Percentiles rank a stretch among this genome's conserved stretches.
These are phyloP conservation scores for Chymomyza procnemis DNA, from an alignment of 2,888 invertebrate genomes.

Conservation along the genomic window DNA sequence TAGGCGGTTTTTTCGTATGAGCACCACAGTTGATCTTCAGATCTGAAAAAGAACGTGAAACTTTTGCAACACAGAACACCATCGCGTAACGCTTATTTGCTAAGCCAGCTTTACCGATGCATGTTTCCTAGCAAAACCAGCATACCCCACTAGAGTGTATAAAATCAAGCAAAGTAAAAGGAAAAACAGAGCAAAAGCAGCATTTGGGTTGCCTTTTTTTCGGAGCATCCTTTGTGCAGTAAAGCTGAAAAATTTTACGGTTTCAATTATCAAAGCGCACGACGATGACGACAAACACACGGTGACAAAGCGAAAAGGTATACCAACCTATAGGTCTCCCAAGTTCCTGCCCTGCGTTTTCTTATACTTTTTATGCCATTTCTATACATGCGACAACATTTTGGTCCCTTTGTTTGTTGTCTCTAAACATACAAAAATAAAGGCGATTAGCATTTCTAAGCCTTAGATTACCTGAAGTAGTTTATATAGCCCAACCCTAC, in stretches of 20 bases:
- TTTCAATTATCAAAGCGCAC: constrained; percentile 67
- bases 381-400: constrained; percentile 8
- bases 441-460: constrained; percentile 73
- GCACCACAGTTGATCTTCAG: no score
- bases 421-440: constrained; percentile 44
- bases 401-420: constrained; percentile 5
- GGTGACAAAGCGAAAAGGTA: constrained; percentile 71
- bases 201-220: neutral
- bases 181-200: constrained; percentile 1
- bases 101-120: no score
- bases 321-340: constrained; percentile 5
- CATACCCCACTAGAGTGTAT: constrained; percentile 15
- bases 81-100: no score
- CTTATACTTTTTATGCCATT: constrained; percentile 4
- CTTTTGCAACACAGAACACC: no score
- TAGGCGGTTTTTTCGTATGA: no score
- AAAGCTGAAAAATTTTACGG: constrained; percentile 68
- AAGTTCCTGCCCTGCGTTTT: neutral
- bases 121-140: neutral
- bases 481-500: constrained; percentile 51
- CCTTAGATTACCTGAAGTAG: constrained; percentile 74
- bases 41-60: no score
- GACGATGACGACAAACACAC: constrained; percentile 33
- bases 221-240: constrained; percentile 55
- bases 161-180: constrained; percentile 13